Conservation (phyloP, 2,113 vertebrate species). For the Clarias magur region DNA sequence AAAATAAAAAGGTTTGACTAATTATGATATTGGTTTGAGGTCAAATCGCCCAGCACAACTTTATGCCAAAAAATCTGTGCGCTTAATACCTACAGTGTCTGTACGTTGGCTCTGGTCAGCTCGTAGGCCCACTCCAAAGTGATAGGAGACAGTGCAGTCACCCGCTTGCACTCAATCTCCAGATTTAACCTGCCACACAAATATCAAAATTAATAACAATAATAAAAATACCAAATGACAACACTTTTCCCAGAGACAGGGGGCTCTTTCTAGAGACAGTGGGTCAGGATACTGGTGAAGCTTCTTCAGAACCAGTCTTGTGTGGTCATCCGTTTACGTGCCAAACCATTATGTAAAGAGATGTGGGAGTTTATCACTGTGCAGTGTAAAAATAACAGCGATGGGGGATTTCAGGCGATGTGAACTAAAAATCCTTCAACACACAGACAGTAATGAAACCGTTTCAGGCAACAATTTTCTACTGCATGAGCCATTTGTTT, state of each 20-base stretch:
- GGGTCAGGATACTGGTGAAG: neutral
- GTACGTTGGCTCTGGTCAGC: constrained; percentile 93
- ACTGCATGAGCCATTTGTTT: neutral
- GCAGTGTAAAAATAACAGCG: constrained; percentile 9
- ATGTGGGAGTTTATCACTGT: neutral
- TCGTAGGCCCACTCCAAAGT: constrained; percentile 94
- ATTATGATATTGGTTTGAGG: too few relatives aligned
- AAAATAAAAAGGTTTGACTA: too few relatives aligned
- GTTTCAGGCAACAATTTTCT: neutral
- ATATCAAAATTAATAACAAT: neutral
- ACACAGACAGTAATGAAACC: neutral
- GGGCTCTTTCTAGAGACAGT: neutral
- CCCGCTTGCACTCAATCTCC: constrained; percentile 87
- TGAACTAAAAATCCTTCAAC: neutral
- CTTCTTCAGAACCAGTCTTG: neutral
- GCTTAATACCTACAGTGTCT: constrained; percentile 80
- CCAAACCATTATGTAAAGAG: constrained; percentile 14
- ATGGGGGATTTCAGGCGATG: neutral
- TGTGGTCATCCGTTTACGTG: neutral
- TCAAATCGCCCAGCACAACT: too few relatives aligned
- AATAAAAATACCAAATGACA: neutral
- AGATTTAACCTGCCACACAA: constrained; percentile 77
- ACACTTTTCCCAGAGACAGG: neutral
- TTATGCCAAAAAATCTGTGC: neutral
- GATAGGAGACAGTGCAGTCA: constrained; percentile 78